Percentiles rank a stretch among this genome's conserved stretches.
Conservation (phyloP, 2,888 invertebrate genomes). For the Watsonalla binaria region DNA sequence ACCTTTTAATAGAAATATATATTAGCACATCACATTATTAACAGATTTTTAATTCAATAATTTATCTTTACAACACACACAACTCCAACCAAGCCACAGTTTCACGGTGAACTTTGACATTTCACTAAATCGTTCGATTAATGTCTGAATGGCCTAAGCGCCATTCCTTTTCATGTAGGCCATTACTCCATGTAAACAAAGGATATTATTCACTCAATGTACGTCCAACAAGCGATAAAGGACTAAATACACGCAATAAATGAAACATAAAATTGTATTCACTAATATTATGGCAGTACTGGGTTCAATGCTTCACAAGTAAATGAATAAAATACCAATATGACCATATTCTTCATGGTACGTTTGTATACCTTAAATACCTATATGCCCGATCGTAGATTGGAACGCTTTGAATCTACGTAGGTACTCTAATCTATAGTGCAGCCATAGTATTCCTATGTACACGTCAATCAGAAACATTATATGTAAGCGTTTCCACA, state of each 20-base stretch:
- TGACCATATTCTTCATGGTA: constrained; percentile 15
- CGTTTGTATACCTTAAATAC: constrained; percentile 9
- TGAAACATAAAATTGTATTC: background rate
- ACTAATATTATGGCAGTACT: constrained; percentile 5
- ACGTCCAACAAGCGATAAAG: background rate
- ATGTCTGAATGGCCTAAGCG: constrained; percentile 47
- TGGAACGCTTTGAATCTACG: constrained; percentile 63
- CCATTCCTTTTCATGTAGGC: constrained; percentile 48
- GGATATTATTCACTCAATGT: background rate
- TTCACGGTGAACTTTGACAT: constrained; percentile 71
- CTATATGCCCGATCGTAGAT: constrained; percentile 40
- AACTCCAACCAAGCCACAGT: background rate
- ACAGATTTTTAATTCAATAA: constrained; percentile 1
- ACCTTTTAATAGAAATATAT: background rate
- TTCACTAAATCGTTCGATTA: constrained; percentile 34
- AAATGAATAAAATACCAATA: constrained; percentile 36
- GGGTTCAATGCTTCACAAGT: constrained; percentile 4
- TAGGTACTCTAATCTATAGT: constrained; percentile 4
- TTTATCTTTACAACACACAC: background rate
- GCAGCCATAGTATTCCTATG: no score
- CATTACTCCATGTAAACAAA: constrained; percentile 3
- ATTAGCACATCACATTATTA: constrained; percentile 2
- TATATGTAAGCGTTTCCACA: no score
- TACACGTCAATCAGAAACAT: no score
- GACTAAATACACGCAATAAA: no score